Conservation (phyloP, 2,888 invertebrate genomes). For the Orchestes rusci region DNA sequence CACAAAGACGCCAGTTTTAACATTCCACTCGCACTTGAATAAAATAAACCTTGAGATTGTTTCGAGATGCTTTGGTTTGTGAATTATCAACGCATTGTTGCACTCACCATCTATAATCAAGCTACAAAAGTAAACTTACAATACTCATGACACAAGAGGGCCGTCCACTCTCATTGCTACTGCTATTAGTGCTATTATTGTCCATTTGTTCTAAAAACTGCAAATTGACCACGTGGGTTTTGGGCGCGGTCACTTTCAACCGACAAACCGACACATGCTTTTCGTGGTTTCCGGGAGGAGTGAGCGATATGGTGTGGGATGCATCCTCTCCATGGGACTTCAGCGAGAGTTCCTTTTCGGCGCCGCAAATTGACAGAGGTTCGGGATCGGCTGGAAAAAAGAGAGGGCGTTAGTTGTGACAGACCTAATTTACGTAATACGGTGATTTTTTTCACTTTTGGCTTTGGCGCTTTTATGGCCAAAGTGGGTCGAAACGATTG, state of each 20-base stretch:
- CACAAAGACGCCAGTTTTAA: no score
- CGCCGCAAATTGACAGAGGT: constrained; percentile 27
- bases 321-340: constrained; percentile 28
- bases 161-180: constrained; percentile 9
- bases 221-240: constrained; percentile 35
- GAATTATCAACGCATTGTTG: no score
- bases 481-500: not conserved
- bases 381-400: constrained; percentile 10
- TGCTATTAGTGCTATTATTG: constrained; percentile 8
- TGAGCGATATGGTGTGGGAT: constrained; percentile 29
- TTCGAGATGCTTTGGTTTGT: no score
- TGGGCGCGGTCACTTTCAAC: constrained; percentile 33
- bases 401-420: no score
- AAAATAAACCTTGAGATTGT: no score
- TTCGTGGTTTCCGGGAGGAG: constrained; percentile 19
- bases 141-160: constrained; percentile 33
- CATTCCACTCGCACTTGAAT: no score
- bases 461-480: no score
- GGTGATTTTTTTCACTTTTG: no score
- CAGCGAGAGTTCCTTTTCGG: constrained; percentile 27
- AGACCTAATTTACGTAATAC: no score
- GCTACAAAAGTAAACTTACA: constrained; percentile 33
- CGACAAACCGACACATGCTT: constrained; percentile 27
- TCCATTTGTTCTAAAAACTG: constrained; percentile 29
- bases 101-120: no score